These are phyloP conservation scores for Liposcelis brunnea DNA, from an alignment of 2,888 invertebrate genomes.

Conservation along the genomic window DNA sequence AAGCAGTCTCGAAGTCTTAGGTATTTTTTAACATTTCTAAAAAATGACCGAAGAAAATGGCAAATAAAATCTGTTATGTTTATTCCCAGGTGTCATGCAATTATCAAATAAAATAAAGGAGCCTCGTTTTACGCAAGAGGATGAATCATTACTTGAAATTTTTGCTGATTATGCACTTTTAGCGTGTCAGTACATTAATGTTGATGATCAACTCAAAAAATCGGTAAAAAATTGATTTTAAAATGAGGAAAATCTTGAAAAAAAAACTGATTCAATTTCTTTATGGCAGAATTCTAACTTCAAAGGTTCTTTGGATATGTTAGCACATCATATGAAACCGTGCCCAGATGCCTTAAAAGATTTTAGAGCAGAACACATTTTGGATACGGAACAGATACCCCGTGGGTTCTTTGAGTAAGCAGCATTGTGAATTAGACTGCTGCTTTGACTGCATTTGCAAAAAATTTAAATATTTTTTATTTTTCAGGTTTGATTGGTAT, in stretches of 20 bases:
- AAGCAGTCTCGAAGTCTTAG: constrained; percentile 32
- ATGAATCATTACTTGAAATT: constrained; percentile 36
- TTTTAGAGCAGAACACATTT: constrained; percentile 17
- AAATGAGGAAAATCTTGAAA: no score
- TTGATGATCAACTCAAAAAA: constrained; percentile 31
- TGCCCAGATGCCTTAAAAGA: constrained; percentile 33
- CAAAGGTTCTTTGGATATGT: constrained; percentile 28
- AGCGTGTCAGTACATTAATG: constrained; percentile 36
- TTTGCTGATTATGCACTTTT: constrained; percentile 39
- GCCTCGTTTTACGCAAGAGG: constrained; percentile 31
- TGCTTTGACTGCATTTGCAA: no score
- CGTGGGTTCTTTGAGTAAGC: no score
- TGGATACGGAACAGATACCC: no score
- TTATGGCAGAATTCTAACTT: constrained; percentile 13
- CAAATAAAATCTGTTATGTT: constrained; percentile 11
- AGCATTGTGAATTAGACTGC: not conserved
- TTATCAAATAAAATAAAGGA: constrained; percentile 35
- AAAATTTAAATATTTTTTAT: constrained; percentile 10
- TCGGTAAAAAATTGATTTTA: constrained; percentile 23
- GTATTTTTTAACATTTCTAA: constrained; percentile 20
- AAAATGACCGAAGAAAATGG: not conserved
- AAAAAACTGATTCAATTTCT: constrained; percentile 7
- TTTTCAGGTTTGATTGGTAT: constrained; percentile 36
- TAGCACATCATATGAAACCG: constrained; percentile 33
- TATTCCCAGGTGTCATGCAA: constrained; percentile 35